Base-by-base conservation (phyloP, 2,797 vertebrate species). In the Alauda arvensis region DNA sequence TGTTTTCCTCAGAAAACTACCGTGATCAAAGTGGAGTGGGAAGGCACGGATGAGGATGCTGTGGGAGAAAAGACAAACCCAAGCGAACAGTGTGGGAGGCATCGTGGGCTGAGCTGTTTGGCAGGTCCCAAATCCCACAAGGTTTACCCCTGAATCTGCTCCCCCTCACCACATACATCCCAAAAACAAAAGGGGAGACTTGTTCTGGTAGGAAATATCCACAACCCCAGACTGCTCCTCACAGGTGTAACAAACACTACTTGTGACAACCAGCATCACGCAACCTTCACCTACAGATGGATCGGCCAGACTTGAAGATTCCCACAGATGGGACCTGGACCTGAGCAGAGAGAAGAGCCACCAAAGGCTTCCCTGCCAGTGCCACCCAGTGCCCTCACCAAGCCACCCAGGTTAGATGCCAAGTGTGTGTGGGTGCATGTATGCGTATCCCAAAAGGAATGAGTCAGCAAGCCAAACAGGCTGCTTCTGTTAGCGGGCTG, bases 11-110 rank as follows among this genome's bases (percentile, higher is more conserved):
- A 15, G 43, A 29, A 83, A 82, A 42, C 24, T 9, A 17, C 31
- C 1, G 0, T 9, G 33, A 3, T 2, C 37, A 0, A 26, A 72
- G 26, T 0, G 4, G 29, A 60, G 56, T 1, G 2, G 56, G 40
- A 79, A 40, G 40, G 11, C 40, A 8, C 0, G 19, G 67, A 12
- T 19, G 24, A 16, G 17, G n/a, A 34, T 10, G 52, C 34, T 3
- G 25, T 1, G 1, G 9, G 26, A 52, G 14, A 18, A 43, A 14
- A 48, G n/a, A 31, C 24, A 34, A 56, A 48, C 8, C 3, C 20
- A 31, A 61, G 12, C 0, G 0, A 46, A 31, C 0, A 1, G 61
- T 2, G 3, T 20, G 25, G 0, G 1, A 7, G 17, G 48, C 26
- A 6, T 18, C 2, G 1, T 5, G 18, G 40, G 34, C 25, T 68